Conservation (phyloP, 2,113 vertebrate genomes). For the Erinaceus europaeus region DNA sequence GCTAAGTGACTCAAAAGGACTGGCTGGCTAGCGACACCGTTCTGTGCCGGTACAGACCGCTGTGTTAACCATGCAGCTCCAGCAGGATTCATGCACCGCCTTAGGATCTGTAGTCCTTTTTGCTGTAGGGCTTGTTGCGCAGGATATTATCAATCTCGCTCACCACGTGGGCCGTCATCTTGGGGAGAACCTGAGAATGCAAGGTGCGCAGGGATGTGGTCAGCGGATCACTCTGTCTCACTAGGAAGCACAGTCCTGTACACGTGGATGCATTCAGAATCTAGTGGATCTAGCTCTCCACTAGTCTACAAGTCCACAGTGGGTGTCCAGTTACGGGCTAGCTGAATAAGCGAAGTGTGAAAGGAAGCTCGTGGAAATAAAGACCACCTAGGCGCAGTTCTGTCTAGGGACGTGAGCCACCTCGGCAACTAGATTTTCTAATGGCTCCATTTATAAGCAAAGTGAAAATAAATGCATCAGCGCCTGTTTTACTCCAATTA, state of each 20-base stretch:
- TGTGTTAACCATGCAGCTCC: constrained; percentile 79
- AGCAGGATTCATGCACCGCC: constrained; percentile 77
- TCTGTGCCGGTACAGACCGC: constrained; percentile 74
- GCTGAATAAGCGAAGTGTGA: not conserved
- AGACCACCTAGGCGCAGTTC: not conserved
- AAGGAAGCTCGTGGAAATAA: not conserved
- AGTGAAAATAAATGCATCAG: too few species aligned
- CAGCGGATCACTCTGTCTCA: too few species aligned
- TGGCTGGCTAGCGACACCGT: constrained; percentile 59
- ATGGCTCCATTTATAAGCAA: not conserved
- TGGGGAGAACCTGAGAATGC: constrained; percentile 92
- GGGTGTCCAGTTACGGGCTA: not conserved
- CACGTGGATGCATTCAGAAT: too few species aligned
- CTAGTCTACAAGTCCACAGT: too few species aligned
- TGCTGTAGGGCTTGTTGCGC: constrained; percentile 95
- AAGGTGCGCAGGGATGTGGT: not conserved
- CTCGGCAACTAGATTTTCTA: not conserved
- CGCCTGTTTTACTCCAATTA: not conserved
- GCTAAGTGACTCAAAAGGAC: constrained; percentile 80
- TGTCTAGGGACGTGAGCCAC: not conserved
- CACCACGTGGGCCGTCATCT: constrained; percentile 97
- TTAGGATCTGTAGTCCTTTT: constrained; percentile 98
- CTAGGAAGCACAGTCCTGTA: too few species aligned
- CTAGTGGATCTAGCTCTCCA: not conserved
- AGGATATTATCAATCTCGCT: constrained; percentile 96